Base-by-base conservation (phyloP, 2,797 vertebrate species). In the Otolemur crassicaudatus region DNA sequence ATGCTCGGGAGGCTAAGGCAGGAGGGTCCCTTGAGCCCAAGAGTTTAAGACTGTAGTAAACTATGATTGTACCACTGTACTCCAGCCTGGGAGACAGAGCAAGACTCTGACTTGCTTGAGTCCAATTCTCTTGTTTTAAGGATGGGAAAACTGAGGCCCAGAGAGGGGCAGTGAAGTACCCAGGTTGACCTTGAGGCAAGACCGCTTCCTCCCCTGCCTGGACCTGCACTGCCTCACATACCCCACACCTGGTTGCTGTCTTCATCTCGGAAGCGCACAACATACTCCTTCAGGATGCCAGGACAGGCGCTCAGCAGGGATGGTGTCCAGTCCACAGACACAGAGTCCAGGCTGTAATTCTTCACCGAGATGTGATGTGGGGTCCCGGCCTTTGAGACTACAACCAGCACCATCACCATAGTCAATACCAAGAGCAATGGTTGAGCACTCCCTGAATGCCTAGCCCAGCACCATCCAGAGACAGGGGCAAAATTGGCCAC, bases 291-390 rank as follows among this genome's bases (percentile, higher is more conserved):
- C 92, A 98, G 79, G 0, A 3, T 34, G 0, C 98, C 97, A 0
- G 98, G 98, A 20, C 98, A 99, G 37, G 83, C 0, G 0, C 96
- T 93, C 0, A 98, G 97, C 0, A 2, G 65, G 0, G 98, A 98
- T 0, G 95, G 97, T 0, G 56, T 27, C 98, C 98, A 99, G 37
- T 0, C 31, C 10, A 98, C 91, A 0, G 58, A 0, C 0, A 34
- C 90, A 0, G 93, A 22, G 19, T 25, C 37, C 0, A 0, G 7
- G 20, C 34, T 0, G 27, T 0, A 25, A 16, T 87, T 90, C 85
- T 19, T 86, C 85, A 98, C 96, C 0, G 72, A 88, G 69, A 98
- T 5, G 0, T 0, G 90, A 1, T 40, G 90, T 8, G 65, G 97
- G 87, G 65, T 91, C 82, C 97, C 89, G 0, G 67, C 82, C 27